These are phyloP conservation scores for Drosophila fulvimacula DNA, from an alignment of 2,888 invertebrate species.

Conservation along the genomic window DNA sequence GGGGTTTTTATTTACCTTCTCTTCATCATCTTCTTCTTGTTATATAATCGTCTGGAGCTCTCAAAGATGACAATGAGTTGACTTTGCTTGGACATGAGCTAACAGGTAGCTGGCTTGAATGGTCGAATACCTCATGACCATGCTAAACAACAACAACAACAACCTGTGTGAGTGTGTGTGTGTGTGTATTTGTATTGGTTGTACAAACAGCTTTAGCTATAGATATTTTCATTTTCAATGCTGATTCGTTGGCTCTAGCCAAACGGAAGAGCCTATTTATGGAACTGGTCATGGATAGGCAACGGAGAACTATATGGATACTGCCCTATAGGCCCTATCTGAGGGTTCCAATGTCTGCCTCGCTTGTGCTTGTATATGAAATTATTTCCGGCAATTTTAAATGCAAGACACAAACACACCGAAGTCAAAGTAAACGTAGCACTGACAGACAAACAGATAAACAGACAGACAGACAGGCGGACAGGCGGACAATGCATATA, in stretches of 20 bases:
- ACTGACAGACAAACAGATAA: conserved; percentile 27
- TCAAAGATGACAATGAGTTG: conserved; percentile 58
- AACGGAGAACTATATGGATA: conserved; percentile 26
- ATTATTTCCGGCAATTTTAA: conserved; percentile 79
- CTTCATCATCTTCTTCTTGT: background rate
- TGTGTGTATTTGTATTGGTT: conserved; percentile 31
- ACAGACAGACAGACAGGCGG: conserved; percentile 20
- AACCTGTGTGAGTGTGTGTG: conserved; percentile 4
- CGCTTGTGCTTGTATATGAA: conserved; percentile 56
- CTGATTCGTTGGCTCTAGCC: conserved; percentile 40
- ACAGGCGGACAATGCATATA: background rate
- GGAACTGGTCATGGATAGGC: conserved; percentile 67
- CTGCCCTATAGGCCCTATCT: conserved; percentile 27
- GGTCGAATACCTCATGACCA: conserved; percentile 33
- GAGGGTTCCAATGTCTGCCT: conserved; percentile 49
- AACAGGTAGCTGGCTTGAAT: conserved; percentile 57
- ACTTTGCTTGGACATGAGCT: conserved; percentile 23
- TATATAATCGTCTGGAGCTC: conserved; percentile 27
- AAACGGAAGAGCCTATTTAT: conserved; percentile 69
- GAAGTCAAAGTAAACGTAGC: conserved; percentile 53
- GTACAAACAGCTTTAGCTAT: conserved; percentile 49
- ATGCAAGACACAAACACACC: conserved; percentile 73
- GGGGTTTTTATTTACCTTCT: conserved; percentile 8
- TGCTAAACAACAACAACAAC: conserved; percentile 48
- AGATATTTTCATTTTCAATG: conserved; percentile 54